Percentiles rank a stretch among this genome's conserved stretches.
These are phyloP conservation scores for Melipona quadrifasciata DNA, from an alignment of 1,140 invertebrate species.

Conservation along the genomic window DNA sequence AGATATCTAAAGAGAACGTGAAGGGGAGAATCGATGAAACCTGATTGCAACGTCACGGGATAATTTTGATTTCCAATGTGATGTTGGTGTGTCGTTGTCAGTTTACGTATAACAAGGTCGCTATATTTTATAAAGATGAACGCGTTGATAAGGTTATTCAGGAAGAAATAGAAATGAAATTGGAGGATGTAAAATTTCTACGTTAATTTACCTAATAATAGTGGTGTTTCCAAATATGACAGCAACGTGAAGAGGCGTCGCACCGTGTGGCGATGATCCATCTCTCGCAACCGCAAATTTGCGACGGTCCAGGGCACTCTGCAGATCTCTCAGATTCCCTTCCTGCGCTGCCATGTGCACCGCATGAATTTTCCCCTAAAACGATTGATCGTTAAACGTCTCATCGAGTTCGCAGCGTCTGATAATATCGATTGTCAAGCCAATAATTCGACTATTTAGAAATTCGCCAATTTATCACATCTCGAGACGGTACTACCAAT, in stretches of 20 bases:
- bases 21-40: slow-evolving; percentile 14
- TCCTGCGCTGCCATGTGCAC: slow-evolving; percentile 93
- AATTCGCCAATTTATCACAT: background rate
- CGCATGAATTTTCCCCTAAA: slow-evolving; percentile 92
- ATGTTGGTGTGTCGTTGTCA: no score
- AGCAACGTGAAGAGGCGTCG: slow-evolving; percentile 96
- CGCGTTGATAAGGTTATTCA: background rate
- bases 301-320: slow-evolving; percentile 92
- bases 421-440: no score
- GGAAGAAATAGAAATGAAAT: no score
- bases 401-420: no score
- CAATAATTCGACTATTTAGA: no score
- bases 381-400: background rate
- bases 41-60: no score
- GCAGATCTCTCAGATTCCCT: slow-evolving; percentile 92
- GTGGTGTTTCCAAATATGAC: slow-evolving; percentile 90
- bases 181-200: background rate
- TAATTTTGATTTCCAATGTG: no score
- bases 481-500: background rate
- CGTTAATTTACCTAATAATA: slow-evolving; percentile 77
- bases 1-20: slow-evolving; percentile 70
- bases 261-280: slow-evolving; percentile 89
- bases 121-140: no score
- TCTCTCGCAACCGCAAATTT: slow-evolving; percentile 95
- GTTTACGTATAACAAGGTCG: no score